Evolutionary conservation across 2,797 vertebrate genomes (phyloP), one percentile per base, ranked within the genome.

Genomic region (Harpagifer antarcticus): DNA sequence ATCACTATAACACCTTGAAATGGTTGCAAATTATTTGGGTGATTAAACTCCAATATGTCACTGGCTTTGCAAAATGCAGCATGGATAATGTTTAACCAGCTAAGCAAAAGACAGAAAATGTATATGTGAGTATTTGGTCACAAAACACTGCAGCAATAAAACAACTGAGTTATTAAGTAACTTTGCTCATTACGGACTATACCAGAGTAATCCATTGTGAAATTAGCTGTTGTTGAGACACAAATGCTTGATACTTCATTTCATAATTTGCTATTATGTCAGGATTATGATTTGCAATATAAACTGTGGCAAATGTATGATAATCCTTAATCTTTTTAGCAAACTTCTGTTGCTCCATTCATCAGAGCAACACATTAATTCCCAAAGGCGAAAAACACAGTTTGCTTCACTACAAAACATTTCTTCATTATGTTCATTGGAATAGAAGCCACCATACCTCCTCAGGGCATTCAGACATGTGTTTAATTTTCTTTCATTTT

Each of bases 301-400:
- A 85, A 78, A 85, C 70, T 76, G 56, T 52, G 58, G 85, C 81
- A 74, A 86, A 84, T 72, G 83, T 83, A 80, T 43, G 78, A 40
- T 88, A 87, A 87, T 89, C 78, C 75, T 69, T 91, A 90, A 91
- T 88, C 90, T 84, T 77, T 62, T 91, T 88, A 76, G 67, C 45
- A 76, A 90, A 89, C 67, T 78, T 79, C 62, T 49, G 56, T 73
- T 78, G 67, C 60, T 62, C 37, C 57, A 68, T 75, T 74, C 66
- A 81, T 43, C 47, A 50, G 27, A 72, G 67, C 61, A 80, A 68
- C 66, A 66, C 40, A 62, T 37, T 43, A 48, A 19, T 23, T 20
- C 56, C 14, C 42, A 14, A 48, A 69, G 54, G 63, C 47, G 47
- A 27, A 43, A 48, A 27, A 27, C 27, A 61, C 73, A 3, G 2